Conservation (phyloP, 2,113 vertebrate genomes). For the Anolis carolinensis region DNA sequence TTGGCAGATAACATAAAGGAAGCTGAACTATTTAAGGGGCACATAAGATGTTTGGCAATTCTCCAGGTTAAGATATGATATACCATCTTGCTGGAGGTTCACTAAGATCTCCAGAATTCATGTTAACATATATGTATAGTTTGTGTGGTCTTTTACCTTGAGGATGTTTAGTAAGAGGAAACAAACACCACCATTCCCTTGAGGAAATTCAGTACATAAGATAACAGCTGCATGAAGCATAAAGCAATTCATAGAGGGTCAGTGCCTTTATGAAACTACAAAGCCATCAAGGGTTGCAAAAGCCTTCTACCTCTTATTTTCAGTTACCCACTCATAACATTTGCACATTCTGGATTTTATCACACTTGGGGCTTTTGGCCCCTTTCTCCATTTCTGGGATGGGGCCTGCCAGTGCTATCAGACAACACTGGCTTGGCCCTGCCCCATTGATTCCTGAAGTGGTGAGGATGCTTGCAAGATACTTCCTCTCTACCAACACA, state of each 20-base stretch:
- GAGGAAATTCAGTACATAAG: background rate
- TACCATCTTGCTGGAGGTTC: background rate
- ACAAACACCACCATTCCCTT: background rate
- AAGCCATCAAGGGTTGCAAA: background rate
- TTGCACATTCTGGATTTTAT: no score
- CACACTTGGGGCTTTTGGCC: no score
- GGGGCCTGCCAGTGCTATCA: no score
- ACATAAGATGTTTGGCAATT: conserved; percentile 30
- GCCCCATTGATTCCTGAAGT: no score
- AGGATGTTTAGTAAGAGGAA: background rate
- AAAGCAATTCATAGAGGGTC: conserved; percentile 4
- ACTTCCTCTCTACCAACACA: no score
- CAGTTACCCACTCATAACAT: no score
- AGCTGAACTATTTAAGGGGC: conserved; percentile 23
- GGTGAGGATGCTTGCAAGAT: no score
- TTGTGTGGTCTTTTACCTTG: background rate
- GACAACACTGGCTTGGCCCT: no score
- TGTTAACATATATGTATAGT: conserved; percentile 23
- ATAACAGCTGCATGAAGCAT: background rate
- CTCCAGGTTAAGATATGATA: background rate
- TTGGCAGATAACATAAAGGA: conserved; percentile 32
- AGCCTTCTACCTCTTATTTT: background rate
- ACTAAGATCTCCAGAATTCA: background rate
- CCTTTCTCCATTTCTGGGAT: no score
- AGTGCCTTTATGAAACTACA: background rate